phyloP scores from a whole-genome alignment of 2,797 vertebrate species.

The Coccyzus lansbergi region DNA sequence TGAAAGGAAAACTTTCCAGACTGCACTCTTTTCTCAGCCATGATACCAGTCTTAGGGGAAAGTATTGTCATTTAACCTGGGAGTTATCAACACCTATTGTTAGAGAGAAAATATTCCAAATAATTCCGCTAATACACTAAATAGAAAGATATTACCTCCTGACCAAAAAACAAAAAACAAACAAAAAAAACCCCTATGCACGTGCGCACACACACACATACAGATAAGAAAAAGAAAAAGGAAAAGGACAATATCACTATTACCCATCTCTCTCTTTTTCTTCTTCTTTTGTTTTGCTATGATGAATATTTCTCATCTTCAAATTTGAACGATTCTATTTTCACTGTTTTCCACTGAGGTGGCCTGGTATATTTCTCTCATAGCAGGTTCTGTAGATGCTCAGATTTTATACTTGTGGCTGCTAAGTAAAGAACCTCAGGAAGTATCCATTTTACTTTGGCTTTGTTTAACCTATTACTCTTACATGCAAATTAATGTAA shows the following conservation, averaged over 20 bases:
- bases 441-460: background rate
- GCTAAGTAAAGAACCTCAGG: background rate
- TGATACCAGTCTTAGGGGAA: background rate
- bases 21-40: background rate
- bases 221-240: background rate
- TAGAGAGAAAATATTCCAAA: background rate
- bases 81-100: background rate
- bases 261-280: rapidly evolving
- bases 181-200: background rate
- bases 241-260: rapidly evolving
- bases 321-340: background rate
- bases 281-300: background rate
- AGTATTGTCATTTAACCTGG: background rate
- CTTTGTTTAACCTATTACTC: background rate
- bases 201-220: background rate
- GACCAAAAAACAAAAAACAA: too few species aligned
- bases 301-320: background rate
- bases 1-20: background rate
- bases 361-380: background rate
- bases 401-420: background rate
- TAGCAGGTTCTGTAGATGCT: background rate
- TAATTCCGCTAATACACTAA: background rate
- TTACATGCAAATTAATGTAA: background rate
- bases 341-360: background rate
- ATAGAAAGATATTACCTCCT: background rate